Conservation (phyloP, 2,888 invertebrate genomes). For the Nesidiocoris tenuis region DNA sequence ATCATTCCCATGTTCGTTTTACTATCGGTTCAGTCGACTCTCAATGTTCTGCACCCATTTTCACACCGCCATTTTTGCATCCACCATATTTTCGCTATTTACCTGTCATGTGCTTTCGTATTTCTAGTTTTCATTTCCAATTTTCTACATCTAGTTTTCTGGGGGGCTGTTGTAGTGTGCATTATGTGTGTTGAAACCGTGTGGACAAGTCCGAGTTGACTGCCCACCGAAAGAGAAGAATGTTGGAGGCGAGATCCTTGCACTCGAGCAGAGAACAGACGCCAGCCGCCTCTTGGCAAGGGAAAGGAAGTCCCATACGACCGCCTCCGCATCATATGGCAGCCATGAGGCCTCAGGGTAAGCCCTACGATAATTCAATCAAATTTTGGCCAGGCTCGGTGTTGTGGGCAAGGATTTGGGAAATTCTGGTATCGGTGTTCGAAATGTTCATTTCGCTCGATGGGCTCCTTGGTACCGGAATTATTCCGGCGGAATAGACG, state of each 20-base stretch:
- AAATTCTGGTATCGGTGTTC: no score
- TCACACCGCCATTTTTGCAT: conserved; percentile 7
- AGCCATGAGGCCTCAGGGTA: conserved; percentile 59
- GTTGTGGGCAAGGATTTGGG: no score
- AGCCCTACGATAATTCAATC: no score
- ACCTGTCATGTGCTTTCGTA: background rate
- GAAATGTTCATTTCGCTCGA: no score
- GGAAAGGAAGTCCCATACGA: conserved; percentile 51
- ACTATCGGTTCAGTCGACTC: no score
- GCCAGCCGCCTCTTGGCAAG: conserved; percentile 51
- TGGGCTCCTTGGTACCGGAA: no score
- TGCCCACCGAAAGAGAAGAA: conserved; percentile 44
- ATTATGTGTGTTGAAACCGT: conserved; percentile 39
- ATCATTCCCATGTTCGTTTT: no score
- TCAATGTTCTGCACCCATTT: no score
- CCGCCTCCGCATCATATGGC: conserved; percentile 56
- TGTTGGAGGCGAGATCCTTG: conserved; percentile 52
- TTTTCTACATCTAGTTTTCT: conserved; percentile 12
- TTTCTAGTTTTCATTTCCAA: conserved; percentile 4
- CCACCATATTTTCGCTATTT: background rate
- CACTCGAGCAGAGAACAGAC: conserved; percentile 49
- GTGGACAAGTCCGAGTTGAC: conserved; percentile 33
- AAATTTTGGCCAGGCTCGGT: no score
- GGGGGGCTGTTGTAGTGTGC: conserved; percentile 38
- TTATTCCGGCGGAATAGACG: no score